Evolutionary conservation across 2,113 vertebrate species (phyloP).

Genomic region (Seriola dumerili): DNA sequence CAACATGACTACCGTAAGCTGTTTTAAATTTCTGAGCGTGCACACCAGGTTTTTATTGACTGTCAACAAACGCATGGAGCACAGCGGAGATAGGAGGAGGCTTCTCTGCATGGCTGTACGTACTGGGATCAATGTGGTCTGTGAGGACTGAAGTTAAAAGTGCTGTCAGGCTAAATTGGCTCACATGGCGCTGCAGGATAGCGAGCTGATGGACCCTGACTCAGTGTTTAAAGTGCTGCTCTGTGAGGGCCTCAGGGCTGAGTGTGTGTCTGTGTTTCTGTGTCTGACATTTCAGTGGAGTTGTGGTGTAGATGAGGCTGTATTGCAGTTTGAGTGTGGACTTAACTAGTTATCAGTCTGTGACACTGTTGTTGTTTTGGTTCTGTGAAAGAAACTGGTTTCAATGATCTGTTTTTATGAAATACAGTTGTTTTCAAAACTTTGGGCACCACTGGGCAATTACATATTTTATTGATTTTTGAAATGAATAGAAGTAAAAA

Average conservation of each 20-base stretch:
- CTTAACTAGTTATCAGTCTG: conserved; percentile 7
- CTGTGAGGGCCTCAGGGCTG: not conserved
- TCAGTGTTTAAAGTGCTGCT: not conserved
- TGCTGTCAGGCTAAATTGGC: not conserved
- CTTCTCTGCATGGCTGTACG: not conserved
- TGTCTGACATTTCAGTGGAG: conserved; percentile 6
- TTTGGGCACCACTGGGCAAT: no score
- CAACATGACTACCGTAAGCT: no score
- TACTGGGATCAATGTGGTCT: not conserved
- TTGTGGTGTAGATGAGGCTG: conserved; percentile 12
- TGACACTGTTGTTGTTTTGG: not conserved
- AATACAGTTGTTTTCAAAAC: not conserved
- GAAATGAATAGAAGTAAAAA: not conserved
- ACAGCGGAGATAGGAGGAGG: not conserved
- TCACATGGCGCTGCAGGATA: not conserved
- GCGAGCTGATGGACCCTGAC: conserved; percentile 1
- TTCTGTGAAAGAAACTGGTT: not conserved
- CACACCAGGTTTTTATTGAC: not conserved
- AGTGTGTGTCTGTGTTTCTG: not conserved
- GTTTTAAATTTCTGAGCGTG: not conserved
- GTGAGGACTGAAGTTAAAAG: not conserved
- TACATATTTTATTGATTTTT: not conserved
- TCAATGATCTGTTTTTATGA: not conserved
- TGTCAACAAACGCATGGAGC: not conserved
- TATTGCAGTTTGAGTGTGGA: conserved; percentile 9